Evolutionary conservation across 2,888 invertebrate species (phyloP).

Genomic region (Gerris lacustris): DNA sequence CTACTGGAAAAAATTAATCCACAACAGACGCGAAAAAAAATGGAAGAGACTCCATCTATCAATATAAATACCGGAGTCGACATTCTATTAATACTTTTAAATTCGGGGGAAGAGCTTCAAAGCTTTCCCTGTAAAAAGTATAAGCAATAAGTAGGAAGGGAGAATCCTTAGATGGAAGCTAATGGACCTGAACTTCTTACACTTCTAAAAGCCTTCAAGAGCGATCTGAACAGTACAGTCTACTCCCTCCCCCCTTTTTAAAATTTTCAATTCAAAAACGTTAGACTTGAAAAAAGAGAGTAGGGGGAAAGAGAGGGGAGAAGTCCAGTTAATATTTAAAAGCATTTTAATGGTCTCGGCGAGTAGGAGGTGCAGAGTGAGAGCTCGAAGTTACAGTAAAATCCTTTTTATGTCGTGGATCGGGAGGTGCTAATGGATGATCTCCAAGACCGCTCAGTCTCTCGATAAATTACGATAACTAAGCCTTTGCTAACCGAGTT

Average conservation of each 20-base stretch:
- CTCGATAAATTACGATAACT: too few relatives aligned
- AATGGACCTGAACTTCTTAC: background rate
- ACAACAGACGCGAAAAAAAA: too few relatives aligned
- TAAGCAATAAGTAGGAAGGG: too few relatives aligned
- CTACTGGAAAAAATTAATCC: too few relatives aligned
- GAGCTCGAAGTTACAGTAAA: slow-evolving; percentile 1
- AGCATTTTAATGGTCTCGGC: background rate
- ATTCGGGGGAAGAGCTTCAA: too few relatives aligned
- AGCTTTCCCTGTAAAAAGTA: too few relatives aligned
- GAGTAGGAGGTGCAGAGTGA: background rate
- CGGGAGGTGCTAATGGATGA: background rate
- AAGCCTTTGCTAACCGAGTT: too few relatives aligned
- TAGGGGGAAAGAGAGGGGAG: background rate
- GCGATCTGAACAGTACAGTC: background rate
- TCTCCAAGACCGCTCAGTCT: too few relatives aligned
- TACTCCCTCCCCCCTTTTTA: background rate
- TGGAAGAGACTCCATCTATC: too few relatives aligned
- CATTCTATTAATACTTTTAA: too few relatives aligned
- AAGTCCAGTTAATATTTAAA: slow-evolving; percentile 5
- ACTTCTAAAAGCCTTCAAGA: background rate
- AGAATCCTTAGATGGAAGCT: background rate
- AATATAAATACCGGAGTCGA: too few relatives aligned
- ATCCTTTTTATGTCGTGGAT: background rate
- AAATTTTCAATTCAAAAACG: background rate
- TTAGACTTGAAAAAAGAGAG: background rate